Base-by-base conservation (phyloP, 2,113 vertebrate species). In the Opisthocomus hoazin region DNA sequence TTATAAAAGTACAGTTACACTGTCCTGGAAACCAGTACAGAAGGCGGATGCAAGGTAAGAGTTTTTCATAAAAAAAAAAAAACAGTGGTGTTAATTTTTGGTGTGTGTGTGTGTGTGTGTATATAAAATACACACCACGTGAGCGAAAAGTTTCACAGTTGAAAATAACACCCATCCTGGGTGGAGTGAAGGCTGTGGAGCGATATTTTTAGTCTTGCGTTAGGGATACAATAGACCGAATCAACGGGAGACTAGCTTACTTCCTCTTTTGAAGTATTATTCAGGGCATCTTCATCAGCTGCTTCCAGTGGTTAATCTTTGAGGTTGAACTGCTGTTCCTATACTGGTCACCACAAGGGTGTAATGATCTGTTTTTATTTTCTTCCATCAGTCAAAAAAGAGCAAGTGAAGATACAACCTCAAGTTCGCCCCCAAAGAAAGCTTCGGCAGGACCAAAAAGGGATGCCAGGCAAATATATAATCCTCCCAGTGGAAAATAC, bases 1-100 rank as follows among this genome's bases (percentile, higher is more conserved):
- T 57, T 99, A 99, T 65, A 99, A 99, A 98, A 99, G 99, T 97
- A 99, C 99, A 68, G 98, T 99, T 77, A 99, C 99, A 8, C 98
- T 99, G 85, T 99, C 99, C 73, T 99, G 99, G 99, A 99, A 99
- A 94, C 99, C 99, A 4, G 99, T 99, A 70, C 99, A 99, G 97
- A 99, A 99, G 89, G 84, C 98, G 15, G 99, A 99, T 45, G 97
- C 97, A 81, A 98, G 98, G 98, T 99, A 97, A 97, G 98, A 95
- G 51, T 50, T 84, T 58, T 66, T 77, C 29, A 29, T 63, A 18
- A 22, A 27, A 58, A 29, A 82, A 53, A 50, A 9, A 30, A 73
- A 85, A 53, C 0, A 1, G 15, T 6, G 12, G 11, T 43, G 22
- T 36, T 81, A 39, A 32, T 27, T 65, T 75, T 36, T 56, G 51